Evolutionary conservation across 2,797 vertebrate species (phyloP), one percentile per base, ranked within the genome.

Genomic region (Lycodopsis pacificus): DNA sequence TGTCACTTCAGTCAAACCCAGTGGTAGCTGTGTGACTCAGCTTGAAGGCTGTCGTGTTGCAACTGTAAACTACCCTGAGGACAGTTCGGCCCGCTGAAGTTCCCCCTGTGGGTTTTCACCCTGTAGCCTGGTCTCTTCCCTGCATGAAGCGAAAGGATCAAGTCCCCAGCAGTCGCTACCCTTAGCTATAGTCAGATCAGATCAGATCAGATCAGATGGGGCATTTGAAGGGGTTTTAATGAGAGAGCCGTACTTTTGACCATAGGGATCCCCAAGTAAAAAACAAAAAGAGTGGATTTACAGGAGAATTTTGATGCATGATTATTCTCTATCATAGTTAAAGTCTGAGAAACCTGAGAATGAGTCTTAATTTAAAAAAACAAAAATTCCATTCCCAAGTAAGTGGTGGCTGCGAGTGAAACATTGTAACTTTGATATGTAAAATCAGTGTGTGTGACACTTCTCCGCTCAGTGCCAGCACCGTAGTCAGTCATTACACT

Each of bases 401-500:
- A 13, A 64, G 25, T 1, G 7, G n/a, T 51, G 10, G 64, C 22
- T 64, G 51, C 27, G 54, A 86, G 81, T 49, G 27, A 79, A 87
- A 73, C 8, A 3, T 56, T 70, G 25, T 61, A 54, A 22, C 79
- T 73, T 81, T 3, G 12, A 62, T 25, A 49, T 81, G 65, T 65
- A 71, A 80, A 80, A 10, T 73, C 53, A 73, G 63, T 87, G 72
- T 79, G 86, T 86, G 88, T 91, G 91, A 90, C 89, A 90, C 84
- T 86, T 87, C 72, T 71, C 79, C 27, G 34, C 66, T 82, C 68
- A 17, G 65, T 76, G 82, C 83, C 85, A 87, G 84, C 67, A 4
- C 34, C 17, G 11, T 62, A 90, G 81, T 83, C 84, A 87, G 88
- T 93, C 86, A 93, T 93, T 93, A 91, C 74, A 80, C 54, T 72